Percentiles rank a stretch among this genome's conserved stretches.
Evolutionary conservation across 2,888 invertebrate genomes (phyloP).

Genomic region (Asteroscopus sphinx): DNA sequence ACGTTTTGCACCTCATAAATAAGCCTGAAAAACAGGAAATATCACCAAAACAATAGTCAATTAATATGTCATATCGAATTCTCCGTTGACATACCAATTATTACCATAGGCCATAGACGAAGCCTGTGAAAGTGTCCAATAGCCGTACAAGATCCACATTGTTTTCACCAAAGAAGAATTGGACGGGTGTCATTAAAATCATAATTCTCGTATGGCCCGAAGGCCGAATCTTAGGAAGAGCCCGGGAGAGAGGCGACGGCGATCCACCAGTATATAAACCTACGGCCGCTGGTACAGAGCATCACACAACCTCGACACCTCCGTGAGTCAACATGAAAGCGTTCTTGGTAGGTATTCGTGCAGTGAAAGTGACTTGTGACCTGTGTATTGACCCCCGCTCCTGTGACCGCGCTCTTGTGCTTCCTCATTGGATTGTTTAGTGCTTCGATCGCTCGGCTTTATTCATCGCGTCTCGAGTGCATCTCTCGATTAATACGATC

Average conservation of each 20-base stretch:
- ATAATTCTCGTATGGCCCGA: constrained; percentile 88
- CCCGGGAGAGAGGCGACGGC: constrained; percentile 86
- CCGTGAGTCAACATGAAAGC: constrained; percentile 89
- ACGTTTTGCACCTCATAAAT: constrained; percentile 9
- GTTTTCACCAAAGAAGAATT: constrained; percentile 87
- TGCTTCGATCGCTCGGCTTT: constrained; percentile 73
- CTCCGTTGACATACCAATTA: constrained; percentile 56
- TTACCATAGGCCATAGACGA: constrained; percentile 56
- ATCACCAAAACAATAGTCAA: constrained; percentile 31
- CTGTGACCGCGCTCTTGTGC: constrained; percentile 70
- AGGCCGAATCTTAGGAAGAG: constrained; percentile 89
- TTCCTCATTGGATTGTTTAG: constrained; percentile 77
- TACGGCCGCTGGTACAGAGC: constrained; percentile 77
- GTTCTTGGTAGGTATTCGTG: constrained; percentile 88
- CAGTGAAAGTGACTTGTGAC: constrained; percentile 89
- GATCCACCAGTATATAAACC: constrained; percentile 83
- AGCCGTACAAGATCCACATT: constrained; percentile 78
- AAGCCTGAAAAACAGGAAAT: constrained; percentile 26
- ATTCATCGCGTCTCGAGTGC: constrained; percentile 60
- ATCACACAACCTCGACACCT: constrained; percentile 87
- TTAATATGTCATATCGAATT: constrained; percentile 38
- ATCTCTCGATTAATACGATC: constrained; percentile 36
- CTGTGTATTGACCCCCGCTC: constrained; percentile 77
- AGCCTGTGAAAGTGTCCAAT: constrained; percentile 78
- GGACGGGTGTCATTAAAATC: constrained; percentile 88